Evolutionary conservation across 1,140 invertebrate genomes (phyloP), one percentile per base, ranked within the genome.

Genomic region (Leptopilina clavipes): DNA sequence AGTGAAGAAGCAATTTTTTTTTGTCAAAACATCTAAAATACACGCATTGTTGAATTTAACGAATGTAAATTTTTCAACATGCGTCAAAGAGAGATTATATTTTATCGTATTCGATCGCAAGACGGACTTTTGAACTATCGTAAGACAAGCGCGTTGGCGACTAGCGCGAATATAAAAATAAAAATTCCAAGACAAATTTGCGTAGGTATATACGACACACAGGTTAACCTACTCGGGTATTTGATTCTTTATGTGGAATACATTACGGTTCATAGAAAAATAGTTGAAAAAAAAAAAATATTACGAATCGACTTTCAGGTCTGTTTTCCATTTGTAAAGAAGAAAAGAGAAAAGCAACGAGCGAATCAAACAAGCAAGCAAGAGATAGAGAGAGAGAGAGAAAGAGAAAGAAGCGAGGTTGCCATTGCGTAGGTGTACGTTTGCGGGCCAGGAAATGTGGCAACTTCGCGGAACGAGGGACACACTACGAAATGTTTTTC

Each of bases 371-470:
- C n/a, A n/a, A n/a, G n/a, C 3, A 12, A 70, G 11, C 14, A 22
- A 11, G 37, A n/a, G n/a, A n/a, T n/a, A n/a, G 65, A 6, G 70
- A 44, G 17, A 37, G 70, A 37, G 12, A 8, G 40, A 25, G 1
- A 5, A 0, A 43, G n/a, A 45, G 52, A 45, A 45, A n/a, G 5
- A 11, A 6, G 73, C 56, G 70, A 44, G 14, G 72, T 80, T 80
- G 78, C 81, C 71, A 74, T 43, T 48, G 77, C 59, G 75, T 76
- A 79, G 77, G 79, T 81, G 79, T 80, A 77, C 76, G 76, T 80
- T 83, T 77, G 73, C 72, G 14, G 11, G 44, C 40, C 70, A 71
- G 17, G 8, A 54, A 18, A 72, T 22, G 17, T 59, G 84, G 84
- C 83, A 83, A 85, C 83, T 37, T 40, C 73, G 84, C 78, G 31